Conservation (phyloP, 2,113 vertebrate genomes). For the Pontoporia blainvillei region DNA sequence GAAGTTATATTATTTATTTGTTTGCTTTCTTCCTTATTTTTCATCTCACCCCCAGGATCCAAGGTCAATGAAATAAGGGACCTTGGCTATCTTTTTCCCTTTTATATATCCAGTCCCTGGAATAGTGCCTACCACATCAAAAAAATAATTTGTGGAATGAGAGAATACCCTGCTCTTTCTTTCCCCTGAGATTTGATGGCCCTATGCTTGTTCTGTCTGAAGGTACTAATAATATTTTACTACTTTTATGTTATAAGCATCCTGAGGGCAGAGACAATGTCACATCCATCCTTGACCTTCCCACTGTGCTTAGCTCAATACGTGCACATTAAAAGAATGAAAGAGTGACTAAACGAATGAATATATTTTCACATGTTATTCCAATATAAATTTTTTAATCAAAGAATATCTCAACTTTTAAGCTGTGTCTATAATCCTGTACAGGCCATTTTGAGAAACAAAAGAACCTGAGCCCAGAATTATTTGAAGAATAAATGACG, state of each 20-base stretch:
- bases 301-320: background rate
- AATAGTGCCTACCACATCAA: background rate
- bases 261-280: background rate
- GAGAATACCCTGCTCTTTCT: background rate
- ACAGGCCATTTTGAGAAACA: background rate
- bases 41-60: background rate
- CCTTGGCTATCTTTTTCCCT: background rate
- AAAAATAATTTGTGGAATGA: slow-evolving; percentile 6
- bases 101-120: background rate
- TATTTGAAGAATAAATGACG: slow-evolving; percentile 31
- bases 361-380: slow-evolving; percentile 1
- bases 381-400: background rate
- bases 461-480: background rate
- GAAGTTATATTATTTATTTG: background rate
- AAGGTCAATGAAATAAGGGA: background rate
- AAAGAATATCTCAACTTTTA: slow-evolving; percentile 5
- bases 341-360: background rate
- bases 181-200: background rate
- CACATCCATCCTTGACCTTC: background rate
- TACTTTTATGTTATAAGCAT: background rate
- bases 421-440: background rate
- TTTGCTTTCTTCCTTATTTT: background rate
- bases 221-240: background rate
- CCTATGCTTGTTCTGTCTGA: background rate
- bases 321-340: background rate